A percentile compares a stretch with the other conserved stretches of the same genome.
These are phyloP conservation scores for Anser brachyrhynchus DNA, from an alignment of 2,113 vertebrate genomes.

Conservation along the genomic window DNA sequence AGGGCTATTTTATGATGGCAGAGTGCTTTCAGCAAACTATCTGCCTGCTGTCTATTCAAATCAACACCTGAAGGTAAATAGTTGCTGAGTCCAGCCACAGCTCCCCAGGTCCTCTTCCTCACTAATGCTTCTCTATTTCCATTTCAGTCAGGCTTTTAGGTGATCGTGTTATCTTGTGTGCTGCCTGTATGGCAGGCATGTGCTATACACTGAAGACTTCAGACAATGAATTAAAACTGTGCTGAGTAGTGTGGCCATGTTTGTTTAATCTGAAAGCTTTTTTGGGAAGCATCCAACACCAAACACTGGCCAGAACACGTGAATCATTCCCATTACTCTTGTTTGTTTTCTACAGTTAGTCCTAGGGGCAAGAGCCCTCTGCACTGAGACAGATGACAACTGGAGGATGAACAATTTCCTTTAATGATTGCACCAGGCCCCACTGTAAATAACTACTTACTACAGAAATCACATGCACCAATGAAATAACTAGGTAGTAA, in stretches of 20 bases:
- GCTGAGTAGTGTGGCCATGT: background rate
- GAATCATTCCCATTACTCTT: background rate
- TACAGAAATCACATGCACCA: background rate
- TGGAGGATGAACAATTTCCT: background rate
- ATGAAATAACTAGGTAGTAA: background rate
- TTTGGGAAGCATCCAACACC: conserved; percentile 26
- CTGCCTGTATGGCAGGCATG: background rate
- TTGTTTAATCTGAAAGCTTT: conserved; percentile 59
- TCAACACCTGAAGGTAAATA: background rate
- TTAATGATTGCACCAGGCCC: background rate
- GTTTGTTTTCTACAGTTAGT: background rate
- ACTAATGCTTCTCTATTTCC: background rate
- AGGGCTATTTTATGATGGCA: rapidly evolving
- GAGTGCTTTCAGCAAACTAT: background rate
- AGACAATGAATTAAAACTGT: background rate
- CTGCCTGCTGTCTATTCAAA: background rate
- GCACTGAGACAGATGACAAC: background rate
- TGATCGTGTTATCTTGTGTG: background rate
- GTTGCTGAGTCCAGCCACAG: background rate
- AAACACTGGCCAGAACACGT: background rate
- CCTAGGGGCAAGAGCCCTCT: background rate
- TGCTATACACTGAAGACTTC: background rate
- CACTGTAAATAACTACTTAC: background rate
- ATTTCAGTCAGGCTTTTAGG: background rate
- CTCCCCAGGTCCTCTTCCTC: rapidly evolving